Conservation (phyloP, 1,140 invertebrate species). For the Mycetomoellerius zeteki region DNA sequence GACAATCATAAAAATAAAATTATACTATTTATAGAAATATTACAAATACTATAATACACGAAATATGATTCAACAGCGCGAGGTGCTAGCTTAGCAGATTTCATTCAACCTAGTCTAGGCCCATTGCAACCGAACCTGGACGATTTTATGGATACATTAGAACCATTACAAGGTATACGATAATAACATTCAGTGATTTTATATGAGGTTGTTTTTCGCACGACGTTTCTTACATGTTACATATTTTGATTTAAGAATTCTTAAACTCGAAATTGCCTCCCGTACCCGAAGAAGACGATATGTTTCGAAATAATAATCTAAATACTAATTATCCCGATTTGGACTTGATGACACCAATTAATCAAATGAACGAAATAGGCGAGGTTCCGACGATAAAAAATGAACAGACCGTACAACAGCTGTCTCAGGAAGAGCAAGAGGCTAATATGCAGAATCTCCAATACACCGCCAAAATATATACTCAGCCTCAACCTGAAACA, state of each 20-base stretch:
- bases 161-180: conserved; percentile 92
- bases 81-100: conserved; percentile 94
- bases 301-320: conserved; percentile 80
- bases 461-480: conserved; percentile 85
- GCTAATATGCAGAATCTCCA: conserved; percentile 82
- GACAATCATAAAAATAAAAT: background rate
- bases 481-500: conserved; percentile 75
- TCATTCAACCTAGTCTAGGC: conserved; percentile 99
- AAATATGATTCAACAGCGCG: conserved; percentile 86
- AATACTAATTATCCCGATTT: conserved; percentile 85
- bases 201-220: background rate
- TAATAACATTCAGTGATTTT: background rate
- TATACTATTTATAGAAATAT: background rate
- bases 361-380: conserved; percentile 79
- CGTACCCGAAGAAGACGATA: conserved; percentile 89
- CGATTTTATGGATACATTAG: conserved; percentile 97
- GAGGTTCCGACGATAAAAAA: conserved; percentile 71
- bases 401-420: conserved; percentile 72
- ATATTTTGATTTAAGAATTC: conserved; percentile 85
- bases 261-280: conserved; percentile 88
- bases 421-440: conserved; percentile 70
- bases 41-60: background rate
- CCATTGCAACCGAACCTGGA: conserved; percentile 98
- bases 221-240: background rate
- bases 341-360: conserved; percentile 84